phyloP scores from a whole-genome alignment of 2,113 vertebrate genomes.

The Cololabis saira region DNA sequence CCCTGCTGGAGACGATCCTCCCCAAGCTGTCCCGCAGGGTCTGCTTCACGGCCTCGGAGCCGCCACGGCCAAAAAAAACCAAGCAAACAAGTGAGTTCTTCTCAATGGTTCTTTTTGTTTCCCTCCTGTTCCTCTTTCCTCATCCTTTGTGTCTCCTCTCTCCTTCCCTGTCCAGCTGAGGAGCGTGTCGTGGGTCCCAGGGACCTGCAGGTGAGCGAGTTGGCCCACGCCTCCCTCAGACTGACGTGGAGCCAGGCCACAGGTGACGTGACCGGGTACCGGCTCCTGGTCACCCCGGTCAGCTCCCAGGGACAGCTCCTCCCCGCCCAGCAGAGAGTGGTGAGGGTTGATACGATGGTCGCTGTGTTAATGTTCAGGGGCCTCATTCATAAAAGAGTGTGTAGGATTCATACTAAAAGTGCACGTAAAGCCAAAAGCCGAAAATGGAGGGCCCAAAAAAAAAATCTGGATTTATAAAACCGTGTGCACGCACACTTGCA shows the following conservation, averaged over 20 bases:
- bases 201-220: slow-evolving; percentile 83
- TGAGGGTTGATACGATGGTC: slow-evolving; percentile 42
- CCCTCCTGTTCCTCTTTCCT: not conserved
- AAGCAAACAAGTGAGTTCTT: slow-evolving; percentile 56
- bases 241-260: slow-evolving; percentile 87
- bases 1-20: slow-evolving; percentile 74
- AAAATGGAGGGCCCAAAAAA: too few relatives aligned
- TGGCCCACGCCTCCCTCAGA: slow-evolving; percentile 83
- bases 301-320: slow-evolving; percentile 60
- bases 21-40: slow-evolving; percentile 85
- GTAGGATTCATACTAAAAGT: too few relatives aligned
- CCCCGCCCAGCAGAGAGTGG: slow-evolving; percentile 75
- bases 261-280: slow-evolving; percentile 83
- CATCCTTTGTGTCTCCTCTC: not conserved
- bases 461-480: too few relatives aligned
- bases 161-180: slow-evolving; percentile 62
- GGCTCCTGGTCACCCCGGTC: slow-evolving; percentile 76
- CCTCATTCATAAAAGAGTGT: too few relatives aligned
- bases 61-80: slow-evolving; percentile 79
- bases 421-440: too few relatives aligned
- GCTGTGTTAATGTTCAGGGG: not conserved
- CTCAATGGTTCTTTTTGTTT: rapidly evolving
- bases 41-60: slow-evolving; percentile 87
- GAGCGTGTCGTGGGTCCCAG: slow-evolving; percentile 78
- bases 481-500: too few relatives aligned